Base-by-base conservation (phyloP, 2,888 invertebrate species). In the Chironomus tentans region DNA sequence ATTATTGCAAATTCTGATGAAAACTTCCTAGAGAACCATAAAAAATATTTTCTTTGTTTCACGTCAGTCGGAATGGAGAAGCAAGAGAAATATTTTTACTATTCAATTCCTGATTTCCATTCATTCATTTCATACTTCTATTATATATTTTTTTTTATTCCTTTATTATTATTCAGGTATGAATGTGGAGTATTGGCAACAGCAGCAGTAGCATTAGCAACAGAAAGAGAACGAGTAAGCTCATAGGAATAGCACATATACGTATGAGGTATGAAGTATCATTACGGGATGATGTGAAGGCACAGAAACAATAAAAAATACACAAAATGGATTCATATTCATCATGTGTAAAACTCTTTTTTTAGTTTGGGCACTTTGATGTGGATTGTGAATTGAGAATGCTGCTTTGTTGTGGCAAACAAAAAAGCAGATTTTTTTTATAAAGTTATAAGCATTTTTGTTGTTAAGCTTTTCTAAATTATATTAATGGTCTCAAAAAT, bases 331-430 rank as follows among this genome's bases (percentile, higher is more conserved):
- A 47, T 18, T 50, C 70, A 22, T 46, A 70, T 70, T 70, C 56
- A 48, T 70, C 70, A 70, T 70, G 46, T 70, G 70, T 50, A 70
- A 22, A 50, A 70, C 38, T 38, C 38, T 38, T 24, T 69, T 69
- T 69, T 46, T 46, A 69, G 47, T 47, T 69, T 69, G 38, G 10
- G 24, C 28, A 68, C 28, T 56, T 56, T 56, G n/a, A 56, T 56
- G 56, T n/a, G 15, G 56, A n/a, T 68, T 28, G 68, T 28, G 68
- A 38, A 38, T 24, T 7, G 22, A 68, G n/a, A 28, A 28, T 38
- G 7, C 38, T 24, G 65, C 12, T 18, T 38, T 38, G 38, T 38
- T 38, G 38, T 38, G 38, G 38, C 2, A 38, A 38, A 38, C 38
- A 38, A 38, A 38, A 56, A 56, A 56, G 5, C n/a, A 56, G 2